Evolutionary conservation across 2,888 invertebrate species (phyloP).

Genomic region (Drosophila putrida): DNA sequence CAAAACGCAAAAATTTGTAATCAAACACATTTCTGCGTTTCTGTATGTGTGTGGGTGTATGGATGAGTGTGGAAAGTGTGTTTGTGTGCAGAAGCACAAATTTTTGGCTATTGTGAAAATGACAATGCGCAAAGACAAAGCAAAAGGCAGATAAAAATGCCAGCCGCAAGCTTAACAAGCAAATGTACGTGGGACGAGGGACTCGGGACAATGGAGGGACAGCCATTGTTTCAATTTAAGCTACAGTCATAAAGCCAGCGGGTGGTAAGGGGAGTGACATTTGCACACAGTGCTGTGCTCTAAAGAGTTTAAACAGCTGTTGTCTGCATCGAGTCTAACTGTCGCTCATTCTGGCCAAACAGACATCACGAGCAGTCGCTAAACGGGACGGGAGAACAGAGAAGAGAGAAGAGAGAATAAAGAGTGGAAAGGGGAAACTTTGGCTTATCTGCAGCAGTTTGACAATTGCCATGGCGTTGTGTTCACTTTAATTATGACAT

Average conservation of each 20-base stretch:
- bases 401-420: not conserved
- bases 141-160: conserved; percentile 70
- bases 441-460: conserved; percentile 65
- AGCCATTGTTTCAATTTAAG: conserved; percentile 62
- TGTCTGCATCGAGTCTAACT: conserved; percentile 58
- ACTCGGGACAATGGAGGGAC: not conserved
- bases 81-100: conserved; percentile 37
- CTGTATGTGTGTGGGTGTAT: conserved; percentile 7
- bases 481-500: conserved; percentile 66
- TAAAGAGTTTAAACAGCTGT: conserved; percentile 66
- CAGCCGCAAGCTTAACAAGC: conserved; percentile 70
- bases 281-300: conserved; percentile 44
- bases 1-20: conserved; percentile 63
- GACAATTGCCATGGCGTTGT: conserved; percentile 46
- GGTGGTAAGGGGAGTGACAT: conserved; percentile 6
- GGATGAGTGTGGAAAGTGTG: not conserved
- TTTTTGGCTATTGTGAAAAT: conserved; percentile 66
- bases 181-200: not conserved
- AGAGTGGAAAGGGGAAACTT: not conserved
- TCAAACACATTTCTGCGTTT: conserved; percentile 37
- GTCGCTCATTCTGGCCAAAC: conserved; percentile 45
- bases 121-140: conserved; percentile 66
- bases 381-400: too few relatives aligned
- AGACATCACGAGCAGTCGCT: conserved; percentile 9
- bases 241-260: conserved; percentile 34